Base-by-base conservation (phyloP, 2,888 invertebrate species). In the Netelia inedita region DNA sequence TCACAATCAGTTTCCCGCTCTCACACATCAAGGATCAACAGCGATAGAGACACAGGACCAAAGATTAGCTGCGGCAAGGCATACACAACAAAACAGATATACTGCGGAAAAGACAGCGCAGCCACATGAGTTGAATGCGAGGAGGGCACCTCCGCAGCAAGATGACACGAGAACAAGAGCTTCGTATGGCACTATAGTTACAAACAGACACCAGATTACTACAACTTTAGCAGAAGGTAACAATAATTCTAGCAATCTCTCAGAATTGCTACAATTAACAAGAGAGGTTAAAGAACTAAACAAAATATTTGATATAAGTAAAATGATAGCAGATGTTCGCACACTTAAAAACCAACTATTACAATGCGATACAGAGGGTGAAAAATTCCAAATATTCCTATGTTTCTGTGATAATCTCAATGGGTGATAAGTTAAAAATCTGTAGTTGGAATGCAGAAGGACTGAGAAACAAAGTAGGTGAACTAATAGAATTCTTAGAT, bases 361-460 rank as follows among this genome's bases (percentile, higher is more conserved):
- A 78, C 59, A 82, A 50, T 81, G 82, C 71, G 28, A 73, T 23
- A 69, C 72, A 68, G 63, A 83, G 41, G 66, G 65, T 10, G 85
- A 83, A 74, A 61, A 83, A 87, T 84, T 88, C 63, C 63, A 82
- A 83, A 69, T 83, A 41, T 85, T 86, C 80, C 41, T 83, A 19
- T 43, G 79, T 1, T 88, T 88, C 46, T 86, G 84, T 53, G 59
- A 86, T 82, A 85, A 74, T 28, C 80, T 85, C 41, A 84, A 87
- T 53, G 57, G 50, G n/a, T 66, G 53, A 87, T 85, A 85, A 8
- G 53, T 11, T 86, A 16, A 88, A 41, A 28, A 83, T 89, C 28
- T 85, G 85, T 21, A 87, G 87, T 68, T 88, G 88, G 88, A 88
- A 89, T 63, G 88, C 89, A 59, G 87, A 88, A 79, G 86, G 88